A percentile compares a stretch with the other conserved stretches of the same genome.
Evolutionary conservation across 2,113 vertebrate genomes (phyloP).

Genomic region (Xiphophorus hellerii): DNA sequence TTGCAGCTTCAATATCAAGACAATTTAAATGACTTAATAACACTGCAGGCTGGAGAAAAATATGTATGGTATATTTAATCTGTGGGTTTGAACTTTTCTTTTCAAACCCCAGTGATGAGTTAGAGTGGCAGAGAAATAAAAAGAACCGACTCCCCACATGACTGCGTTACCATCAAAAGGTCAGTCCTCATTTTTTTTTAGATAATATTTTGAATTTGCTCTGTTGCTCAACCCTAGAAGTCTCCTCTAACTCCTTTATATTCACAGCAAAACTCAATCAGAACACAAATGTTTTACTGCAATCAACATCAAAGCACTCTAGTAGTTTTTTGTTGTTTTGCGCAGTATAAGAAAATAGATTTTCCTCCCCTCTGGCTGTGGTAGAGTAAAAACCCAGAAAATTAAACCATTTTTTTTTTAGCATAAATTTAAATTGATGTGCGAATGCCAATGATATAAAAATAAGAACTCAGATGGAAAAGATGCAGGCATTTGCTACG

Average conservation of each 20-base stretch:
- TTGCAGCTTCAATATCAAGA: neutral
- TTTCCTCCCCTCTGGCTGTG: conserved; percentile 11
- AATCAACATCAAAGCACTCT: conserved; percentile 44
- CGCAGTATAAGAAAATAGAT: conserved; percentile 20
- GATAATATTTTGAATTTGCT: conserved; percentile 33
- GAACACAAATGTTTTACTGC: neutral
- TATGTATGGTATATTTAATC: conserved; percentile 3
- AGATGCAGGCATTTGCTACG: conserved; percentile 31
- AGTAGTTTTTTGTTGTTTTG: conserved; percentile 17
- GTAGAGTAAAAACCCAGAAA: conserved; percentile 36
- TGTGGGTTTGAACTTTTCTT: conserved; percentile 1
- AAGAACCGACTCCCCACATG: conserved; percentile 6
- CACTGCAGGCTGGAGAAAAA: neutral
- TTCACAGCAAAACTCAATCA: neutral
- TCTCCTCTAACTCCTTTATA: neutral
- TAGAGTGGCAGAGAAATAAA: conserved; percentile 28
- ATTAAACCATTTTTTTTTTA: conserved; percentile 29
- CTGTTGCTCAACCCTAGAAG: neutral
- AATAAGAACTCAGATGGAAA: neutral
- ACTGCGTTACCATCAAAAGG: conserved; percentile 40
- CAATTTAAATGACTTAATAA: neutral
- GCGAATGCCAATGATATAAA: conserved; percentile 7
- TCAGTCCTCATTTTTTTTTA: conserved; percentile 31
- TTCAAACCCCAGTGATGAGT: conserved; percentile 28
- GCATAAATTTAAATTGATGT: conserved; percentile 36